phyloP scores from a whole-genome alignment of 2,113 vertebrate species.

The Oryzias woworae region DNA sequence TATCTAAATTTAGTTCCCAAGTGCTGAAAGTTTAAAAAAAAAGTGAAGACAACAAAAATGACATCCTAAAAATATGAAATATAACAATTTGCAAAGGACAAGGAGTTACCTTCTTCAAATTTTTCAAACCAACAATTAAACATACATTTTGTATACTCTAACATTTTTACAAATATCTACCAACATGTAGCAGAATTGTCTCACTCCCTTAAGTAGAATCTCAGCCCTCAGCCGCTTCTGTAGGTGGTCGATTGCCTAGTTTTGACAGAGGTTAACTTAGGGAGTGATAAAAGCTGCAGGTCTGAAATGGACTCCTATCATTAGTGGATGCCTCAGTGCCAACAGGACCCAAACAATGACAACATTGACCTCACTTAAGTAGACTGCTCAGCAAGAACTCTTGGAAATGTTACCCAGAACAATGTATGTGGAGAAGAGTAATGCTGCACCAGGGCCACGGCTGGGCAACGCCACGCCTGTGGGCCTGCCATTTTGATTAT shows the following conservation, averaged over 20 bases:
- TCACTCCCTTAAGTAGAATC: constrained; percentile 73
- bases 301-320: constrained; percentile 83
- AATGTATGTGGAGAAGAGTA: constrained; percentile 83
- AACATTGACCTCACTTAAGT: constrained; percentile 93
- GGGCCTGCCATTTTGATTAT: constrained; percentile 87
- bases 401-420: constrained; percentile 89
- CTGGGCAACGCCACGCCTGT: constrained; percentile 87
- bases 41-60: not conserved
- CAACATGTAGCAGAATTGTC: constrained; percentile 76
- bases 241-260: constrained; percentile 86
- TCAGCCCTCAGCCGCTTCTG: constrained; percentile 81
- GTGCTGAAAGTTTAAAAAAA: constrained; percentile 48
- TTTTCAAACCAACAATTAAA: too few relatives aligned
- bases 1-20: constrained; percentile 55
- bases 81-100: too few relatives aligned
- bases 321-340: constrained; percentile 81
- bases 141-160: too few relatives aligned
- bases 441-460: constrained; percentile 79
- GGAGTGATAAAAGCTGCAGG: constrained; percentile 80
- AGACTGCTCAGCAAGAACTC: constrained; percentile 89
- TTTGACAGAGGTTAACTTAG: constrained; percentile 85
- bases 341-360: constrained; percentile 94
- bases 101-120: too few relatives aligned
- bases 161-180: not conserved
- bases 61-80: too few relatives aligned